phyloP scores from a whole-genome alignment of 1,140 invertebrate genomes.

The Micrasema minimum region DNA sequence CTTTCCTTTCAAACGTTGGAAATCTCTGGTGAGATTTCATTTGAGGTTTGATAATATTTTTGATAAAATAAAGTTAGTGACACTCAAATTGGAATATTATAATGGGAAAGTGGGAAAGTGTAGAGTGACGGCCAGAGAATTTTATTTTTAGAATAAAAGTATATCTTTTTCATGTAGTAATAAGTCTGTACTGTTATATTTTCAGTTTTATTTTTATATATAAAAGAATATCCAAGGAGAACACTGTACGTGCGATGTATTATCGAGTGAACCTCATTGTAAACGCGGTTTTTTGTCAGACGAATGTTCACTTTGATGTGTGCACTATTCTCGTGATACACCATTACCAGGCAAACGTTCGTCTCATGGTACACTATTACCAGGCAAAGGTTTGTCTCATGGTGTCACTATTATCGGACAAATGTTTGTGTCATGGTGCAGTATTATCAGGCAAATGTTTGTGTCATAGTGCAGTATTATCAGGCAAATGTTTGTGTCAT shows the following conservation, averaged over 20 bases:
- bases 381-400: no score
- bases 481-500: no score
- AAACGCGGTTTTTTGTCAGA: no score
- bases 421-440: no score
- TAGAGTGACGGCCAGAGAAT: slow-evolving; percentile 50
- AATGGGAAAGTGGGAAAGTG: slow-evolving; percentile 39
- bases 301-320: no score
- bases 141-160: slow-evolving; percentile 51
- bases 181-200: slow-evolving; percentile 44
- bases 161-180: slow-evolving; percentile 50
- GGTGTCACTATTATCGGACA: no score
- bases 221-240: slow-evolving; percentile 14
- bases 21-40: not conserved
- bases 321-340: not conserved
- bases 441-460: no score
- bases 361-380: no score
- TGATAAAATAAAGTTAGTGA: slow-evolving; percentile 27
- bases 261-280: no score
- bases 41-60: slow-evolving; percentile 28
- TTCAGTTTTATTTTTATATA: slow-evolving; percentile 36
- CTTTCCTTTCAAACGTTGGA: no score
- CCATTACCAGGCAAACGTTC: not conserved
- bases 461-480: no score
- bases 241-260: not conserved
- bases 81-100: slow-evolving; percentile 19